These are phyloP conservation scores for Bombus ignitus DNA, from an alignment of 1,140 invertebrate species.

Conservation along the genomic window DNA sequence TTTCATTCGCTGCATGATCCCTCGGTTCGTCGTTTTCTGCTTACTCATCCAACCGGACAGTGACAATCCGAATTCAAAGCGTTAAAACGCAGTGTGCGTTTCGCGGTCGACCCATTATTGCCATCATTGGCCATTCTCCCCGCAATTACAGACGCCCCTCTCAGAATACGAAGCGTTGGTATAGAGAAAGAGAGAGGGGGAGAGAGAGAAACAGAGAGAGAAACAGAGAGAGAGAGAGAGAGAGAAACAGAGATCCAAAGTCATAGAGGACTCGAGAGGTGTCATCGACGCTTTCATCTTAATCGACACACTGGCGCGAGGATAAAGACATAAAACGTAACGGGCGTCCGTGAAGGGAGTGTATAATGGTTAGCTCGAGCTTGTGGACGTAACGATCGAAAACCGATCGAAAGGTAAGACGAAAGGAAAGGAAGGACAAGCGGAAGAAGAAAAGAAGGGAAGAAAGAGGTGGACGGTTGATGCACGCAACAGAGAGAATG, in stretches of 20 bases:
- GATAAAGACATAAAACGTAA: slow-evolving; percentile 80
- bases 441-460: not conserved
- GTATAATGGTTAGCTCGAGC: slow-evolving; percentile 59
- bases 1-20: not conserved
- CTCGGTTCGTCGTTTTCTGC: too few species aligned
- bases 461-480: slow-evolving; percentile 16
- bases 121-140: slow-evolving; percentile 9
- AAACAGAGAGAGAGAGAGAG: too few species aligned
- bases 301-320: slow-evolving; percentile 65
- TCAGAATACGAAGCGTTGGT: slow-evolving; percentile 29
- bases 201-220: fast-evolving
- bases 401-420: slow-evolving; percentile 28
- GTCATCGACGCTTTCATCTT: slow-evolving; percentile 68
- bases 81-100: slow-evolving; percentile 19
- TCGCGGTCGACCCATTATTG: slow-evolving; percentile 35
- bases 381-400: slow-evolving; percentile 39
- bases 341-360: slow-evolving; percentile 70
- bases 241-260: not conserved
- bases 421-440: not conserved
- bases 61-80: slow-evolving; percentile 2
- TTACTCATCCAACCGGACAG: not conserved
- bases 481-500: slow-evolving; percentile 32
- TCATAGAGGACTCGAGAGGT: slow-evolving; percentile 43
- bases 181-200: not conserved
- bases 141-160: slow-evolving; percentile 43